A percentile compares a stretch with the other conserved stretches of the same genome.
These are phyloP conservation scores for Tapirus indicus DNA, from an alignment of 2,797 vertebrate species.

Conservation along the genomic window DNA sequence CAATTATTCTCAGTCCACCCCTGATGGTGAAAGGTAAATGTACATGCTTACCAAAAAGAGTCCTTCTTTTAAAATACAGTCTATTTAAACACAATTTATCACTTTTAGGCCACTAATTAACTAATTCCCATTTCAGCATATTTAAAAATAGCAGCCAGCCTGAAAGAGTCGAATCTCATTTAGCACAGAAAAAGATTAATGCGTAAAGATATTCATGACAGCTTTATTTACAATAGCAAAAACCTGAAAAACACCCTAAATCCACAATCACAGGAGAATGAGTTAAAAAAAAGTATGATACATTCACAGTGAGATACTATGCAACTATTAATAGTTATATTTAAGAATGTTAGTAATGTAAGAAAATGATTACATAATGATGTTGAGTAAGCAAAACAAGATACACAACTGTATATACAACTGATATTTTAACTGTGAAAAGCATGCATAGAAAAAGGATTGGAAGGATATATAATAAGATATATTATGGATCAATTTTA, in stretches of 20 bases:
- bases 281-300: background rate
- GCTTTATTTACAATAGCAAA: conserved; percentile 13
- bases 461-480: background rate
- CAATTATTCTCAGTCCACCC: background rate
- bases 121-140: background rate
- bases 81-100: background rate
- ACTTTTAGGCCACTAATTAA: background rate
- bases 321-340: background rate
- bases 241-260: background rate
- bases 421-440: background rate
- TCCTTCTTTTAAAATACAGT: background rate
- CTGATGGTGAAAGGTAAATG: background rate
- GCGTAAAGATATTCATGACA: background rate
- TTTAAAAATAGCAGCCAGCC: background rate
- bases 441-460: background rate
- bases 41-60: background rate
- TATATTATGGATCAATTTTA: background rate
- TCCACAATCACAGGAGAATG: background rate
- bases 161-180: conserved; percentile 5
- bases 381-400: conserved; percentile 17
- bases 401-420: background rate
- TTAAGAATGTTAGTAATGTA: background rate
- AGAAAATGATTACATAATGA: conserved; percentile 29
- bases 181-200: background rate
- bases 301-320: background rate